A percentile compares a stretch with the other conserved stretches of the same genome.
phyloP scores from a whole-genome alignment of 1,140 invertebrate species.

The Nasonia giraulti region DNA sequence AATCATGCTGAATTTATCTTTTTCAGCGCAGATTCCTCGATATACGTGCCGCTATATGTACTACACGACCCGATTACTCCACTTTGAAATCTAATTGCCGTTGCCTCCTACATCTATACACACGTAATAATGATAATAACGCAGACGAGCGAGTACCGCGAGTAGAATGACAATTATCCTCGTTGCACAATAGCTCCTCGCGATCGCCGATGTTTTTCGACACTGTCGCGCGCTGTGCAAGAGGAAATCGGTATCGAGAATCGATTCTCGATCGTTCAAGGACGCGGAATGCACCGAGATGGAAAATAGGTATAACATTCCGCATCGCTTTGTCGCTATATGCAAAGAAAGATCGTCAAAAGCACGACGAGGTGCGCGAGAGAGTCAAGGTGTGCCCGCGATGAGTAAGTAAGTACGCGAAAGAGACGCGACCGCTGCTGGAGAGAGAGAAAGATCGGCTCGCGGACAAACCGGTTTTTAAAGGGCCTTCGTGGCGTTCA shows the following conservation, averaged over 20 bases:
- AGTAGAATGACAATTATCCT: no score
- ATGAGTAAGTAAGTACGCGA: background rate
- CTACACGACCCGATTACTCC: no score
- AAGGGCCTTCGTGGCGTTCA: background rate
- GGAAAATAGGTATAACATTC: no score
- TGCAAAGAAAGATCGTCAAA: no score
- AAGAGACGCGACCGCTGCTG: no score
- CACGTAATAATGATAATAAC: background rate
- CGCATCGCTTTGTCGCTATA: no score
- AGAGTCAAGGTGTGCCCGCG: slow-evolving; percentile 4
- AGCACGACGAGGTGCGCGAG: no score
- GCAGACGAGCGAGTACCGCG: no score
- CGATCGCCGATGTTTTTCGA: no score
- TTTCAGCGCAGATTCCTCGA: slow-evolving; percentile 2
- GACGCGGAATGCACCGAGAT: no score
- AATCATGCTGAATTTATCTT: slow-evolving; percentile 43
- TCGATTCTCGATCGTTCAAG: background rate
- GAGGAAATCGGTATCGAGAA: background rate
- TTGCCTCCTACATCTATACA: background rate
- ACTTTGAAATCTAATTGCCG: background rate
- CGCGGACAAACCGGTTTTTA: background rate
- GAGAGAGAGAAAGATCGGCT: background rate
- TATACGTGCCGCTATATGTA: background rate
- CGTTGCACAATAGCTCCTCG: no score
- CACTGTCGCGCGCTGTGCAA: background rate